Percentiles rank a stretch among this genome's conserved stretches.
These are phyloP conservation scores for Morus bassanus DNA, from an alignment of 2,797 vertebrate genomes.

Conservation along the genomic window DNA sequence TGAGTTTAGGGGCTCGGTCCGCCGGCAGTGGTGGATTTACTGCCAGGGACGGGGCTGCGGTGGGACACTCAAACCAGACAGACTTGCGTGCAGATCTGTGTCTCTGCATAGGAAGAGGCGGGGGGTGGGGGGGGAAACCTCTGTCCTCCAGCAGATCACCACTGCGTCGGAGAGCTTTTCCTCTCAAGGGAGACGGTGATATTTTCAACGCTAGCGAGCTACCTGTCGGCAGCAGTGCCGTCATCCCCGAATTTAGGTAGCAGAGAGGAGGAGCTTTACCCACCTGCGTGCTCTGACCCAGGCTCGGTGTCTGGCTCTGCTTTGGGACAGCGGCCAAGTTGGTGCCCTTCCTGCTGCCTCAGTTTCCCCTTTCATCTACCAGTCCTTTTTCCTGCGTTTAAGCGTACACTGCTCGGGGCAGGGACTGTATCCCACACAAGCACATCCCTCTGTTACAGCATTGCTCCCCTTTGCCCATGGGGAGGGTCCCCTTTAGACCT, in stretches of 20 bases:
- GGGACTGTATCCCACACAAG: not conserved
- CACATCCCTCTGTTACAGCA: not conserved
- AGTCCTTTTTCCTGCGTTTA: fast-evolving
- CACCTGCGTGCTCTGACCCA: fast-evolving
- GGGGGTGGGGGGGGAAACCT: too few relatives aligned
- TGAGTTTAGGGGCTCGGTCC: not conserved
- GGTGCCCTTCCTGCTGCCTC: not conserved
- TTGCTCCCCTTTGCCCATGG: fast-evolving
- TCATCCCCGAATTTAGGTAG: not conserved
- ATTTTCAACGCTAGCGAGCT: not conserved
- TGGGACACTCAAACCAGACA: not conserved
- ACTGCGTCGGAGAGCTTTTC: not conserved
- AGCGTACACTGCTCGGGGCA: not conserved
- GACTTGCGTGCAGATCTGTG: fast-evolving
- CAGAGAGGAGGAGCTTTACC: not conserved
- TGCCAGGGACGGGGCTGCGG: fast-evolving
- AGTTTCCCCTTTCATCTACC: not conserved
- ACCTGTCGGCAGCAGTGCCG: too few relatives aligned
- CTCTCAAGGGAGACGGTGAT: not conserved
- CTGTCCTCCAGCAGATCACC: not conserved
- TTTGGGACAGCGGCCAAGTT: not conserved
- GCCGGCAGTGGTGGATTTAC: fast-evolving
- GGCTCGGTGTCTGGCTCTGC: not conserved
- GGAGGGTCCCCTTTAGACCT: not conserved
- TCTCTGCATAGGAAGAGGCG: not conserved